A percentile compares a stretch with the other conserved stretches of the same genome.
Evolutionary conservation across 2,113 vertebrate species (phyloP).

Genomic region (Microtus ochrogaster): DNA sequence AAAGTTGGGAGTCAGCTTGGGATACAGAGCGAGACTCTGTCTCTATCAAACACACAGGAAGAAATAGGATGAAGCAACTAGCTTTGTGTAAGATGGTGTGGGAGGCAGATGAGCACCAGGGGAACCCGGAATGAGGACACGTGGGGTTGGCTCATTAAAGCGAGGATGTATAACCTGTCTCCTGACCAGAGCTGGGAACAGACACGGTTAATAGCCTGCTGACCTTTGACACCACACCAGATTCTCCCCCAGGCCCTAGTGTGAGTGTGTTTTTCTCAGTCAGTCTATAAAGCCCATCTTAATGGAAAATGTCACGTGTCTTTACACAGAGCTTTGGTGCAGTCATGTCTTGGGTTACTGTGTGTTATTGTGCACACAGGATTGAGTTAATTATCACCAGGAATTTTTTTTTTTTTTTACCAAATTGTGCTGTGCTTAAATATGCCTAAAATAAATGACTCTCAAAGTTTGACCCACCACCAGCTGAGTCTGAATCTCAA

Average conservation of each 20-base stretch:
- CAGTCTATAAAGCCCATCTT: neutral
- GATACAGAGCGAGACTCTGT: neutral
- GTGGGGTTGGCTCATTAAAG: neutral
- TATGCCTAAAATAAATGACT: neutral
- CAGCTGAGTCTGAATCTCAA: neutral
- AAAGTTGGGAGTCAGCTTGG: neutral
- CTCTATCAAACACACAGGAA: neutral
- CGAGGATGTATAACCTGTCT: neutral
- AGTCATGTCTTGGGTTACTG: neutral
- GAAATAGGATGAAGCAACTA: neutral
- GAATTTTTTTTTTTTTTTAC: neutral
- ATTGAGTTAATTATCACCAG: neutral
- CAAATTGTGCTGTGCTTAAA: neutral
- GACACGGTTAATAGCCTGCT: neutral
- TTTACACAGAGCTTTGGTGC: neutral
- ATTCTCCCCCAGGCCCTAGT: neutral
- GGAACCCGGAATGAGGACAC: neutral
- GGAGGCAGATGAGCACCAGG: neutral
- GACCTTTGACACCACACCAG: neutral
- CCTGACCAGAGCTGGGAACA: neutral
- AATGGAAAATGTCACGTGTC: neutral
- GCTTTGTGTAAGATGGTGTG: neutral
- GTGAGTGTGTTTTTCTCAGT: neutral
- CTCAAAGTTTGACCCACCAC: neutral
- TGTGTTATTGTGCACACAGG: neutral